A percentile compares a stretch with the other conserved stretches of the same genome.
These are phyloP conservation scores for Neoniphon sammara DNA, from an alignment of 2,797 vertebrate species.

Conservation along the genomic window DNA sequence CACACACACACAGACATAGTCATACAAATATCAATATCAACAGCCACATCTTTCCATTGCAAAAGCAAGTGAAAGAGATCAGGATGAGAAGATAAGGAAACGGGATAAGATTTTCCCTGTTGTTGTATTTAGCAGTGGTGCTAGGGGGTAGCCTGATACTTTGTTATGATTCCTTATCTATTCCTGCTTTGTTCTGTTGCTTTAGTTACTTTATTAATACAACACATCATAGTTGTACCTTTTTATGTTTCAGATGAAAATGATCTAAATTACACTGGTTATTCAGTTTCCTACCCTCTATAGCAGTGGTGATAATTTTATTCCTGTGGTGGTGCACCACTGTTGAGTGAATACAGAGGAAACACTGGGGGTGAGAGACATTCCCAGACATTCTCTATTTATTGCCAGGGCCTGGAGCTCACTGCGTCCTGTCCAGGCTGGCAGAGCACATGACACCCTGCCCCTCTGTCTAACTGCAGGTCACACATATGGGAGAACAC, in stretches of 20 bases:
- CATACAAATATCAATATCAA: conserved; percentile 39
- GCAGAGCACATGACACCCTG: conserved; percentile 28
- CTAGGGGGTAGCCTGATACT: conserved; percentile 20
- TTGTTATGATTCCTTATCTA: background rate
- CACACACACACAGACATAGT: conserved; percentile 4
- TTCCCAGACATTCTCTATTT: conserved; percentile 48
- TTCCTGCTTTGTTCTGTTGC: background rate
- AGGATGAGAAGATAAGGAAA: background rate
- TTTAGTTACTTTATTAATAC: too few species aligned
- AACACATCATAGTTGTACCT: background rate
- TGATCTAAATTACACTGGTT: background rate
- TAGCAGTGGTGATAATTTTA: conserved; percentile 10
- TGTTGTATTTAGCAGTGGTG: background rate
- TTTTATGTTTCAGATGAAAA: background rate
- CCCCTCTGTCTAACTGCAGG: conserved; percentile 26
- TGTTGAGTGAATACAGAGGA: conserved; percentile 26
- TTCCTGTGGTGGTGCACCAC: background rate
- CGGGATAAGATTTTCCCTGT: background rate
- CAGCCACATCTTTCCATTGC: conserved; percentile 20
- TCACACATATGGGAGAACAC: conserved; percentile 15
- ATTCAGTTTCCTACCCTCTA: conserved; percentile 1
- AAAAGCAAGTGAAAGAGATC: conserved; percentile 30
- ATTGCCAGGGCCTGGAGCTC: conserved; percentile 38
- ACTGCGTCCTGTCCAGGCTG: conserved; percentile 39
- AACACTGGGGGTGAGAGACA: conserved; percentile 29